These are phyloP conservation scores for Anser brachyrhynchus DNA, from an alignment of 2,113 vertebrate species.

Conservation along the genomic window DNA sequence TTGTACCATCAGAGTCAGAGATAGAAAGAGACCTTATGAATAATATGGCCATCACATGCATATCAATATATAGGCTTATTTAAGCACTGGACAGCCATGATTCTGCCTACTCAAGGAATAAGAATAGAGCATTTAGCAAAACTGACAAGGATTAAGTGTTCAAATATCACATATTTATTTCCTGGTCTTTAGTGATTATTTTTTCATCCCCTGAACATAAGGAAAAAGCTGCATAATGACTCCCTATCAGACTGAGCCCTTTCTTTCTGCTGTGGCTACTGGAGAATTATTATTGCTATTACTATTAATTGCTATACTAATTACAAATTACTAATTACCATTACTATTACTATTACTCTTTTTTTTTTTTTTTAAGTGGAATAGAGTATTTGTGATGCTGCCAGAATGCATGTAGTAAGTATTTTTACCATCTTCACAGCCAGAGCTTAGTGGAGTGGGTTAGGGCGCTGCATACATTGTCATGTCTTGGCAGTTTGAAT, in stretches of 20 bases:
- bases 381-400: not conserved
- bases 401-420: not conserved
- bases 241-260: not conserved
- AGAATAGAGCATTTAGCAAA: not conserved
- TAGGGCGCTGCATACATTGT: rapidly evolving
- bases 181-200: not conserved
- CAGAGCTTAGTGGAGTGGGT: not conserved
- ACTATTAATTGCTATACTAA: not conserved
- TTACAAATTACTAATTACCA: not conserved
- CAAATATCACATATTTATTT: not conserved
- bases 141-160: not conserved
- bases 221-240: not conserved
- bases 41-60: not conserved
- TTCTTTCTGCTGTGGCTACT: not conserved
- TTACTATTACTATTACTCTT: not conserved
- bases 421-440: not conserved
- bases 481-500: not conserved
- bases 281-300: not conserved
- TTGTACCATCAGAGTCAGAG: not conserved
- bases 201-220: not conserved
- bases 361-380: not conserved
- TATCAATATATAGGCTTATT: not conserved
- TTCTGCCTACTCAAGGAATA: not conserved
- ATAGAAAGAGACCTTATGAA: not conserved
- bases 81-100: not conserved